These are phyloP conservation scores for Caenorhabditis sp. DNA, from an alignment of 2,888 invertebrate species.

Conservation along the genomic window DNA sequence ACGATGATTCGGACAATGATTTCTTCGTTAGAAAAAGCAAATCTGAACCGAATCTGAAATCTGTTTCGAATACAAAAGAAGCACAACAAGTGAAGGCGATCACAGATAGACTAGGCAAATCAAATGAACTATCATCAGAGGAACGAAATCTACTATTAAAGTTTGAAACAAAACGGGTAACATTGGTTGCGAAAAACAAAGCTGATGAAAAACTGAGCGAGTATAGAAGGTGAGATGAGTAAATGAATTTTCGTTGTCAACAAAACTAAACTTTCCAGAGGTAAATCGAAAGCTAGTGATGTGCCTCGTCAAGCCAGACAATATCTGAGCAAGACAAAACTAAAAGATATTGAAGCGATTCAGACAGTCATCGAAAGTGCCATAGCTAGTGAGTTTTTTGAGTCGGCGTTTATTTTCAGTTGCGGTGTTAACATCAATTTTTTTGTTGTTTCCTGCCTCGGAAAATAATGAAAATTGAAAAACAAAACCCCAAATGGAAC, in stretches of 20 bases:
- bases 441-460: no score
- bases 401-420: no score
- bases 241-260: not conserved
- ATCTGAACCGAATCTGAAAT: constrained; percentile 40
- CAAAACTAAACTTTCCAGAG: constrained; percentile 57
- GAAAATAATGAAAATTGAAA: not conserved
- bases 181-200: constrained; percentile 89
- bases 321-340: constrained; percentile 39
- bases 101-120: constrained; percentile 1
- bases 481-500: not conserved
- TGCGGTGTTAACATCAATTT: no score
- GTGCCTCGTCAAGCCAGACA: constrained; percentile 51
- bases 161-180: constrained; percentile 85
- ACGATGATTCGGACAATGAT: constrained; percentile 22
- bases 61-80: constrained; percentile 2
- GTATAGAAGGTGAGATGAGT: constrained; percentile 50
- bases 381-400: constrained; percentile 37
- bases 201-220: constrained; percentile 85
- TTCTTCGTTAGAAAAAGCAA: constrained; percentile 33
- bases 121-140: constrained; percentile 71
- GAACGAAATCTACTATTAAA: constrained; percentile 84
- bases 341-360: constrained; percentile 29
- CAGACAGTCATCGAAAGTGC: constrained; percentile 37
- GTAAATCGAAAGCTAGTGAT: constrained; percentile 47
- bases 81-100: constrained; percentile 2